Base-by-base conservation (phyloP, 2,888 invertebrate genomes). In the Panorpa germanica region DNA sequence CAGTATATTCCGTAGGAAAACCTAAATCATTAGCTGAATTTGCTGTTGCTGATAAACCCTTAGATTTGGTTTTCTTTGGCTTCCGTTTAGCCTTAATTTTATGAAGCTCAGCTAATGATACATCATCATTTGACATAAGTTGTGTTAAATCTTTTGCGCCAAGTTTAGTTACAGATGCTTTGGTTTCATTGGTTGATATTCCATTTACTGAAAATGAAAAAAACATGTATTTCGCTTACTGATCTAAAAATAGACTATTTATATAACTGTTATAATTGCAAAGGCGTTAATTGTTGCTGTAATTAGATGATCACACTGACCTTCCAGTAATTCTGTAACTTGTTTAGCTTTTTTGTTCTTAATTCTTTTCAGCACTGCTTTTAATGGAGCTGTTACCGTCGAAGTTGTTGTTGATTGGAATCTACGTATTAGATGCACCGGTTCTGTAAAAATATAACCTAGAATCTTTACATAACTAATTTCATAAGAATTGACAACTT, bases 301-400 rank as follows among this genome's bases (percentile, higher is more conserved):
- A 37, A 17, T 24, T 12, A 17, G 5, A 26, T 10, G 7, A 11
- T 7, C 11, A 6, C 9, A 31, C 48, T 40, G 51, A 76, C 76
- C 72, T 61, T 74, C 66, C 36, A 76, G 49, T 6, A 76, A 49
- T 45, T 77, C 76, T 7, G 69, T 65, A 53, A 67, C 74, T 45
- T 67, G 67, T 40, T 64, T 62, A 29, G 44, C 50, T 34, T 49
- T 52, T 44, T 59, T 62, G 37, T 56, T 52, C 37, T 53, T 52
- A 33, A 51, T 50, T 40, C 59, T 63, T 43, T 61, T 62, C 31
- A 55, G 50, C 7, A 49, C 41, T 5, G 53, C 45, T 40, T 46
- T 50, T 16, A 38, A 36, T 30, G 55, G 39, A 24, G 43, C 28
- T 26, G 39, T n/a, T 18, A 42, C 40, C 15, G 38, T 34, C 31